These are phyloP conservation scores for Pangasius sanitwongsei DNA, from an alignment of 2,797 vertebrate genomes.

Conservation along the genomic window DNA sequence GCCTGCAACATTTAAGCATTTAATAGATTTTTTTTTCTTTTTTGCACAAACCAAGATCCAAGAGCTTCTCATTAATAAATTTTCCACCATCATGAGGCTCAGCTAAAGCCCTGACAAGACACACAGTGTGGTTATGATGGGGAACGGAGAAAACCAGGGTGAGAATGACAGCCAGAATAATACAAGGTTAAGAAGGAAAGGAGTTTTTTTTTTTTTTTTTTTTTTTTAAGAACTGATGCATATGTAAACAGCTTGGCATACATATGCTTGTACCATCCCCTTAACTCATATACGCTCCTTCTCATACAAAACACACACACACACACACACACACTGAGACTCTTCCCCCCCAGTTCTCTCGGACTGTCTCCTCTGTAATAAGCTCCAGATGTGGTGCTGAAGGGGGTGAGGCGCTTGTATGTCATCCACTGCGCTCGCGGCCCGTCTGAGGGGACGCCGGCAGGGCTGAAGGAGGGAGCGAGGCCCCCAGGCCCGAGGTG, in stretches of 20 bases:
- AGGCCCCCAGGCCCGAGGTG: conserved; percentile 57
- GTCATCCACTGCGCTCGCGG: conserved; percentile 71
- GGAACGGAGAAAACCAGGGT: conserved; percentile 6
- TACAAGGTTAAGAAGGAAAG: conserved; percentile 26
- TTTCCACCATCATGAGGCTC: conserved; percentile 34
- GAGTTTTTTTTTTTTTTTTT: conserved; percentile 21
- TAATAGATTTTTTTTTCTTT: conserved; percentile 31
- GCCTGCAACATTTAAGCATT: conserved; percentile 51
- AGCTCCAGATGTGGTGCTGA: conserved; percentile 80
- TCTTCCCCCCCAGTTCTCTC: conserved; percentile 69
- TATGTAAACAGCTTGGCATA: conserved; percentile 46
- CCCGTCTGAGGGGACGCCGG: conserved; percentile 76
- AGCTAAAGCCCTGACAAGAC: conserved; percentile 33
- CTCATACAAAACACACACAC: conserved; percentile 39
- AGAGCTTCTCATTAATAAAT: conserved; percentile 49
- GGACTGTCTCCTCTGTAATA: conserved; percentile 80
- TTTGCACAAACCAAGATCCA: conserved; percentile 29
- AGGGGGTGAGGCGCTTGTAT: conserved; percentile 68
- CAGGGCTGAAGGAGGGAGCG: conserved; percentile 76
- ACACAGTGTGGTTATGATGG: conserved; percentile 34
- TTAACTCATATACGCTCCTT: conserved; percentile 38
- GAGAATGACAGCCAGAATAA: conserved; percentile 45
- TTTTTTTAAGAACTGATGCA: conserved; percentile 42
- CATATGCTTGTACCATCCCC: conserved; percentile 33
- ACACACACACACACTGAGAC: conserved; percentile 59